A percentile compares a stretch with the other conserved stretches of the same genome.
phyloP scores from a whole-genome alignment of 2,113 vertebrate genomes.

The Prunella fulvescens region DNA sequence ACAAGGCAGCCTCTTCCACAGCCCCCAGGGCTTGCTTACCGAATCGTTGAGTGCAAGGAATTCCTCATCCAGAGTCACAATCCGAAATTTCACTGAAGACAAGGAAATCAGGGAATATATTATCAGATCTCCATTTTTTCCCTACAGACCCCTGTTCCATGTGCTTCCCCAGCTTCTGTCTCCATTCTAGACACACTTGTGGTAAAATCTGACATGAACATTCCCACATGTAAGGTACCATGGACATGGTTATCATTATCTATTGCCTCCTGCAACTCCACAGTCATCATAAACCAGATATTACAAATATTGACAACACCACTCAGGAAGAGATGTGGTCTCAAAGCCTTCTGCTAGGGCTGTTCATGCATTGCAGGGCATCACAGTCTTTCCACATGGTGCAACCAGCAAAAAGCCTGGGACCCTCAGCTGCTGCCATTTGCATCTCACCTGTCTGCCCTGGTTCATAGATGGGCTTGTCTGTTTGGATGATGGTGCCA shows the following conservation, averaged over 20 bases:
- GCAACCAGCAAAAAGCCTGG: neutral
- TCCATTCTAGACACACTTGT: neutral
- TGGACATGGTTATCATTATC: no score
- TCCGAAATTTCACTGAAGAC: constrained; percentile 48
- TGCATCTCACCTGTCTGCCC: constrained; percentile 39
- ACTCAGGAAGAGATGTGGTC: neutral
- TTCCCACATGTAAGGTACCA: neutral
- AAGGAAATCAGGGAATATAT: neutral
- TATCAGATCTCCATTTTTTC: neutral
- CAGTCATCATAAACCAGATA: neutral
- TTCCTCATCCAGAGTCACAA: constrained; percentile 57
- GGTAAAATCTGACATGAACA: neutral
- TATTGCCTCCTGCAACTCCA: neutral
- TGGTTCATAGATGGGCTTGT: constrained; percentile 52
- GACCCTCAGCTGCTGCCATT: neutral
- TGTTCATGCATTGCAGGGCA: neutral
- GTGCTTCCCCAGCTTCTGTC: neutral
- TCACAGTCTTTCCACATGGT: neutral
- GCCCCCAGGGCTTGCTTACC: neutral
- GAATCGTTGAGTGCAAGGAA: neutral
- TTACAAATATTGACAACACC: neutral
- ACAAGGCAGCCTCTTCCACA: neutral
- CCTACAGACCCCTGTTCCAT: neutral
- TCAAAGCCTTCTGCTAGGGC: neutral
- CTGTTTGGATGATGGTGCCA: constrained; percentile 68